Base-by-base conservation (phyloP, 2,113 vertebrate species). In the Misgurnus mizolepis region DNA sequence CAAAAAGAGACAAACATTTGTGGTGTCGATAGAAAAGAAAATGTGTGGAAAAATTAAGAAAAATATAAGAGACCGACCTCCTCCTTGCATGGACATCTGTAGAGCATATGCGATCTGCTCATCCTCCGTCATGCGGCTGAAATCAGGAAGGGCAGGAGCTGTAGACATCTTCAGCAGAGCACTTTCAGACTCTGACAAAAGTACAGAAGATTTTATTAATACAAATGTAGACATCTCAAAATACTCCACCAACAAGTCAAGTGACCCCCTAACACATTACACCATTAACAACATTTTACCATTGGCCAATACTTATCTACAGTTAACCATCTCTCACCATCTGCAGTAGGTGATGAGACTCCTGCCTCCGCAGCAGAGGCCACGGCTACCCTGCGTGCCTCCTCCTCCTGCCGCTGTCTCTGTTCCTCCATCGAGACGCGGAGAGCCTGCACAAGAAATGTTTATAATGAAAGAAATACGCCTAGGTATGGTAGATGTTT, bases 101-200 rank as follows among this genome's bases (percentile, higher is more conserved):
- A 98, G 98, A 88, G 97, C 97, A 0, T 99, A 99, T 1, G 97
- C 97, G 0, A 99, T 98, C 93, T 99, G 97, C 87, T 99, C 96
- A 67, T 99, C 97, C 85, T 99, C 97, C 0, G 96, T 98, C 96
- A 99, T 99, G 89, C 95, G 98, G 92, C 96, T 98, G 43, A 98
- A 94, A 89, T 99, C 97, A 0, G 97, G 97, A 50, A 98, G 93
- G 41, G 94, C 95, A 0, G 94, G 96, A 11, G 91, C 94, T 4
- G 97, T 95, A 0, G 95, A 96, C 97, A 98, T 98, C 92, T 99
- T 98, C 73, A 99, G 83, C 77, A 98, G 89, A 3, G 96, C 95
- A 0, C 98, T 96, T 0, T 98, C 97, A 0, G 97, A 96, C 76
- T 99, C 97, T 99, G 27, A 74, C 40, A 45, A 10, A 61, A 56